Evolutionary conservation across 2,113 vertebrate species (phyloP).

Genomic region (Mastomys natalensis): DNA sequence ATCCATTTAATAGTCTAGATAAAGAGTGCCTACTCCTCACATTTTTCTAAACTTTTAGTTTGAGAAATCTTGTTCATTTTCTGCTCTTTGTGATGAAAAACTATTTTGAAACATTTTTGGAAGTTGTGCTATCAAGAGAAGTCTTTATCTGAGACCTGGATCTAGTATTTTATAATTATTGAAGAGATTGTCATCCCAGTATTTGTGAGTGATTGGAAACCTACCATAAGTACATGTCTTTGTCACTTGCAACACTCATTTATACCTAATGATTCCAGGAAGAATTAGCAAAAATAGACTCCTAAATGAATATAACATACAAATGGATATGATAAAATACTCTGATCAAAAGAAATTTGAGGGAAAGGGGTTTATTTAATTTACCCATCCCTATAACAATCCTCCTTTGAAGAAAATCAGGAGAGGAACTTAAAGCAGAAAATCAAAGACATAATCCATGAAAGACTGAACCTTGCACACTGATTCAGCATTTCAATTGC

Average conservation of each 20-base stretch:
- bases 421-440: background rate
- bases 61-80: background rate
- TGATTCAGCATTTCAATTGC: background rate
- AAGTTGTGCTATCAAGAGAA: background rate
- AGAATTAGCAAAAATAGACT: background rate
- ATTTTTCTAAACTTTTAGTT: background rate
- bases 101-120: background rate
- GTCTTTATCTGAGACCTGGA: background rate
- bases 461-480: background rate
- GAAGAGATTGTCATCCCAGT: background rate
- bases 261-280: background rate
- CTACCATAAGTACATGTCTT: background rate
- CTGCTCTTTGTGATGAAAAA: background rate
- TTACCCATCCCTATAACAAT: background rate
- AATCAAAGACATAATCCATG: background rate
- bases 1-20: background rate
- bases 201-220: background rate
- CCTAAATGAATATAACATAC: background rate
- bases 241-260: background rate
- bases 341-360: background rate
- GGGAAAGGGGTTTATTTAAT: background rate
- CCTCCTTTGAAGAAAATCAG: background rate
- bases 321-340: background rate
- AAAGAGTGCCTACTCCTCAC: rapidly evolving
- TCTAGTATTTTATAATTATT: background rate